Evolutionary conservation across 2,888 invertebrate species (phyloP), one percentile per base, ranked within the genome.

Genomic region (Oasisia sp.): DNA sequence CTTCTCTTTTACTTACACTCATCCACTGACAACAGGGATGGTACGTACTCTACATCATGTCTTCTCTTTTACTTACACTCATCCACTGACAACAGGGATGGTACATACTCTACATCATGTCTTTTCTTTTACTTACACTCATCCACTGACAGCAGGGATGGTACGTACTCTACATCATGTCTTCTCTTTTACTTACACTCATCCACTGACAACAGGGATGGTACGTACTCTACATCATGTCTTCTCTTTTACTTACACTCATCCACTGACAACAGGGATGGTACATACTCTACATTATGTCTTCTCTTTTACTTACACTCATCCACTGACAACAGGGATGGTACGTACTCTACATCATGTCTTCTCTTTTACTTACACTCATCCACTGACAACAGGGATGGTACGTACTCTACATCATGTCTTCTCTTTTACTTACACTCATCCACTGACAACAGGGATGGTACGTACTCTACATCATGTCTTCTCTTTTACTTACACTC

Each of bases 11-110:
- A 50, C 9, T 14, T 9, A 50, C 9, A 50, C 9, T 12, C 50
- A 50, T 50, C 50, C 0, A 99, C 99, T 8, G 99, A 99, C 9
- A 98, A 99, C 94, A 97, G 98, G 96, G 99, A 99, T 97, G 99
- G 99, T 38, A 38, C 38, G 4, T 38, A 38, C 38, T 38, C 38
- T 38, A 38, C 38, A 38, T 38, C 4, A 38, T 38, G 38, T 38
- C 38, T 38, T 38, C 38, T 38, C 38, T 38, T 38, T 50, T 50
- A 50, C 9, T 14, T 9, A 50, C 9, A 50, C 9, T 12, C 50
- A 50, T 50, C 50, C 0, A 99, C 99, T 8, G 99, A 99, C 9
- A 98, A 99, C 94, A 97, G 98, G 96, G 99, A 99, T 97, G 99
- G 99, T 38, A 38, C 38, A 38, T 38, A 38, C 38, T 38, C 38